These are phyloP conservation scores for Orchestia grillus DNA, from an alignment of 1,140 invertebrate species.

Conservation along the genomic window DNA sequence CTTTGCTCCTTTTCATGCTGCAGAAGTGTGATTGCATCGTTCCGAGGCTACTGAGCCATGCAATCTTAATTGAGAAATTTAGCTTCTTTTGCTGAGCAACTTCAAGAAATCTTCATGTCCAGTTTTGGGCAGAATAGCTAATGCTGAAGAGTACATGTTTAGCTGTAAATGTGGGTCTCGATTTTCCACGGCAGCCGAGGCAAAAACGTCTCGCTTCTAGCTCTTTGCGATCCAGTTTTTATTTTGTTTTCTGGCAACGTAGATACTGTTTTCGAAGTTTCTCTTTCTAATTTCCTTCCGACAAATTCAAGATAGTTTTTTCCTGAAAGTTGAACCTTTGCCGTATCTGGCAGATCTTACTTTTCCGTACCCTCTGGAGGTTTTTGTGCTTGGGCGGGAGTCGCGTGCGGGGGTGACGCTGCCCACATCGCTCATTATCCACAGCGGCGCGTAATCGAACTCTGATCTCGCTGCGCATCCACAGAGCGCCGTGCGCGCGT, in stretches of 20 bases:
- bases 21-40: background rate
- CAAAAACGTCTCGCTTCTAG: background rate
- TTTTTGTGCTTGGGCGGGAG: background rate
- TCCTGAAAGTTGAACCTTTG: background rate
- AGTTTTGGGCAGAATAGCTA: background rate
- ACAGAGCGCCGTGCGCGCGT: background rate
- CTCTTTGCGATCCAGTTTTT: background rate
- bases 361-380: background rate
- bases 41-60: background rate
- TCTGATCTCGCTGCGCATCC: background rate
- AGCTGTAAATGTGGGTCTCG: background rate
- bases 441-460: background rate
- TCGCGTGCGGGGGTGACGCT: background rate
- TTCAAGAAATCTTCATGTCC: background rate
- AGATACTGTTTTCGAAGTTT: background rate
- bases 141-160: background rate
- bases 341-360: background rate
- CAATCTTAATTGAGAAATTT: background rate
- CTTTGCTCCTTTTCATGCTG: background rate
- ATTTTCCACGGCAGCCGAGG: background rate
- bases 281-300: background rate
- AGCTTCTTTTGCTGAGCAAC: background rate
- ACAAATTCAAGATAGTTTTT: background rate
- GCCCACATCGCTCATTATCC: background rate
- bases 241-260: background rate